A percentile compares a stretch with the other conserved stretches of the same genome.
phyloP scores from a whole-genome alignment of 2,113 vertebrate genomes.

The Sakesphorus luctuosus region DNA sequence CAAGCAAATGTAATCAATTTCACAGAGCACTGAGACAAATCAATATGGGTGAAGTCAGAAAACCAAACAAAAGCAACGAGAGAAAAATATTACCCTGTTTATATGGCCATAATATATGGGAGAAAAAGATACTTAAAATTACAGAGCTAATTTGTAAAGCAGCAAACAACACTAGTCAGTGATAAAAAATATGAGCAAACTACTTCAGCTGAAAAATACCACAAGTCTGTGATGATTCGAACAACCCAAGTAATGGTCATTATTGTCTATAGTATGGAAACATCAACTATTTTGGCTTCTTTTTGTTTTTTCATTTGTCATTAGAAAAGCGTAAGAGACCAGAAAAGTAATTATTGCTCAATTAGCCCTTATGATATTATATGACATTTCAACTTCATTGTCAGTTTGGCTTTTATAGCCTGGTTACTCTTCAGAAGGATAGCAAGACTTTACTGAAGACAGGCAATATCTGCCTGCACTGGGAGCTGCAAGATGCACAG shows the following conservation, averaged over 20 bases:
- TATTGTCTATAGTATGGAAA: not conserved
- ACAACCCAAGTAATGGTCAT: not conserved
- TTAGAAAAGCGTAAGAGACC: not conserved
- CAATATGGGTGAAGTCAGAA: conserved; percentile 43
- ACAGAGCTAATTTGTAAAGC: conserved; percentile 15
- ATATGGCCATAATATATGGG: not conserved
- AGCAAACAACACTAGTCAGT: conserved; percentile 5
- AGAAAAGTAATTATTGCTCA: not conserved
- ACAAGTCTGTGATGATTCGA: not conserved
- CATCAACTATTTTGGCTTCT: not conserved
- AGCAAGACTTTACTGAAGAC: not conserved
- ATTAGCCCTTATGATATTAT: not conserved
- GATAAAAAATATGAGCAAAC: conserved; percentile 29
- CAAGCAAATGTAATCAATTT: conserved; percentile 50
- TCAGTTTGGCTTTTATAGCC: not conserved
- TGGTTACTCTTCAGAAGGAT: not conserved
- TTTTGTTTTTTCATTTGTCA: not conserved
- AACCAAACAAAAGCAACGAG: conserved; percentile 30
- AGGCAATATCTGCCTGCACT: not conserved
- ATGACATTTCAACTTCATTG: not conserved
- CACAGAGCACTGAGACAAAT: conserved; percentile 51
- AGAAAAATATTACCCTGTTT: conserved; percentile 23
- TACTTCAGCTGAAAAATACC: conserved; percentile 1
- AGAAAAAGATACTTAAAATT: conserved; percentile 47
- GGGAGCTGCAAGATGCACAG: not conserved